Percentiles rank a stretch among this genome's conserved stretches.
Conservation (phyloP, 64 coral and sea anemone genomes). For the Porites australiensis region DNA sequence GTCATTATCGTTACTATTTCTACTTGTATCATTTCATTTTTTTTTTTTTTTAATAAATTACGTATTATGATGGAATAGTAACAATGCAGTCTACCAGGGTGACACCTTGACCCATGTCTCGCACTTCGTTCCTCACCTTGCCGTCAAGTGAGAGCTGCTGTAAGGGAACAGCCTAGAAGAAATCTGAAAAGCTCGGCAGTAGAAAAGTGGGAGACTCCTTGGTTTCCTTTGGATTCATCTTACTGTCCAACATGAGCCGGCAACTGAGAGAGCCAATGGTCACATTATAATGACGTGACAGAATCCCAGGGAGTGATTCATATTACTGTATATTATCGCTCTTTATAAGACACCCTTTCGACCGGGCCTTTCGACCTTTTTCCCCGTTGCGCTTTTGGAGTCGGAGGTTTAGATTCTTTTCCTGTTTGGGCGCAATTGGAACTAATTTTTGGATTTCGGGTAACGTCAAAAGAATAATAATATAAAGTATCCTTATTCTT, state of each 20-base stretch:
- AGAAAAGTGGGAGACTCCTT: conserved; percentile 68
- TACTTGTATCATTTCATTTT: too few species aligned
- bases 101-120: conserved; percentile 70
- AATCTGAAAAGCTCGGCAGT: conserved; percentile 46
- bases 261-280: conserved; percentile 83
- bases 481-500: conserved; percentile 45
- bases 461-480: conserved; percentile 32
- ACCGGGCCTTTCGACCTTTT: too few species aligned
- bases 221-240: conserved; percentile 84
- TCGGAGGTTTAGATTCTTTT: too few species aligned
- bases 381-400: too few species aligned
- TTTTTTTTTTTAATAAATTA: too few species aligned
- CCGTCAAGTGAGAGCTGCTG: conserved; percentile 58
- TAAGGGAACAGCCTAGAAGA: conserved; percentile 75
- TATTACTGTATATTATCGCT: too few species aligned
- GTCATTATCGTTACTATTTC: too few species aligned
- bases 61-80: too few species aligned
- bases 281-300: too few species aligned
- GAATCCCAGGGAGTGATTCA: too few species aligned
- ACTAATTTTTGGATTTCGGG: conserved; percentile 19
- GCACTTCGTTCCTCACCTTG: conserved; percentile 57
- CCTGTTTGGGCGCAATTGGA: too few species aligned
- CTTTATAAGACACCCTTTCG: too few species aligned
- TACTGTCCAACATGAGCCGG: conserved; percentile 70
- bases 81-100: conserved; percentile 49